phyloP scores from a whole-genome alignment of 92 coral and sea anemone genomes.

The Metridium senile region DNA sequence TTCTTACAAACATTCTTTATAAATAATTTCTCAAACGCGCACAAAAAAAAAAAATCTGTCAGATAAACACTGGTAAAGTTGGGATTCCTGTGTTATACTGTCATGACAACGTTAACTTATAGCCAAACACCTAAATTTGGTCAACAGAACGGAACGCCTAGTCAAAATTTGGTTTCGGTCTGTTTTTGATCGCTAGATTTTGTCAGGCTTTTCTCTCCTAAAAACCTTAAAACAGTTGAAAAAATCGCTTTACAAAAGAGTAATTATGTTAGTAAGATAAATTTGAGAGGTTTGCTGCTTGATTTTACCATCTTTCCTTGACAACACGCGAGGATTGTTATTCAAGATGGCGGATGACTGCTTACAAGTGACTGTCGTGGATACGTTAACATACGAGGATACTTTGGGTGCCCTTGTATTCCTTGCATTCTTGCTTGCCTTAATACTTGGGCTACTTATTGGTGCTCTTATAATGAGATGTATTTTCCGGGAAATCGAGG shows the following conservation, averaged over 20 bases:
- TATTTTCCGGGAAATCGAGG: constrained; percentile 91
- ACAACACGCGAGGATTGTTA: neutral
- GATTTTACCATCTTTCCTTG: neutral
- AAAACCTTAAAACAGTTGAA: neutral
- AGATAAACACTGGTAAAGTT: too few relatives aligned
- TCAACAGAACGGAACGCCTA: constrained; percentile 9
- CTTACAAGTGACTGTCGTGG: constrained; percentile 75
- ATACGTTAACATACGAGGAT: constrained; percentile 69
- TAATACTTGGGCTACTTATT: constrained; percentile 75
- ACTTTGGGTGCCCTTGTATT: constrained; percentile 92
- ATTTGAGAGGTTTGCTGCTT: neutral
- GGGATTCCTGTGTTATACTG: constrained; percentile 1
- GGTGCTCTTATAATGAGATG: constrained; percentile 79
- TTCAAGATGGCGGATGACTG: constrained; percentile 74
- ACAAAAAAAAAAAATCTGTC: too few relatives aligned
- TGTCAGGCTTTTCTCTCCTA: neutral
- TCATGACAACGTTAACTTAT: constrained; percentile 1
- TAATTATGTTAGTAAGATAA: neutral
- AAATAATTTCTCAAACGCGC: too few relatives aligned
- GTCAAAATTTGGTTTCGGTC: neutral
- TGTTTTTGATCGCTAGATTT: neutral
- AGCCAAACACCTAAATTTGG: neutral
- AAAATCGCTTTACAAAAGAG: neutral
- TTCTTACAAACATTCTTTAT: too few relatives aligned
- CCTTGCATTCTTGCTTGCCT: constrained; percentile 74